phyloP scores from a whole-genome alignment of 1,140 invertebrate species.

The Aphelenchoides fujianensis region DNA sequence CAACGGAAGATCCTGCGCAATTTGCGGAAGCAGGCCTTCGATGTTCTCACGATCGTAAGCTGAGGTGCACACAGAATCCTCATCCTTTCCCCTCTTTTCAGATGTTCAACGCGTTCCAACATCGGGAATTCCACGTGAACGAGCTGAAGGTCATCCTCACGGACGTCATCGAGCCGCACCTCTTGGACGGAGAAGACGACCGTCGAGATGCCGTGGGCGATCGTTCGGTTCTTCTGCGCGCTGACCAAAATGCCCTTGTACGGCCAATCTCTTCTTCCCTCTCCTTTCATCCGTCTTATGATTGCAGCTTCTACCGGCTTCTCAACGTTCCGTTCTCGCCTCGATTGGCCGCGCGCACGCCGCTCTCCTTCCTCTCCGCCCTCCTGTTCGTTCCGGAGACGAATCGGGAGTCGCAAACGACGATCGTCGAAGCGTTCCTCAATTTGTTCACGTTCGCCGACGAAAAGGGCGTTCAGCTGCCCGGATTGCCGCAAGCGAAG shows the following conservation, averaged over 20 bases:
- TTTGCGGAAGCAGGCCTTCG: constrained; percentile 24
- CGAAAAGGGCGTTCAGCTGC: constrained; percentile 3
- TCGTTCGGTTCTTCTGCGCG: background rate
- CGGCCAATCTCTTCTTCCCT: background rate
- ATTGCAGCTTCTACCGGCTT: constrained; percentile 12
- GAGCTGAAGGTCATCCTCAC: constrained; percentile 10
- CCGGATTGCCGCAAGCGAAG: background rate
- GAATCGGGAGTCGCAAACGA: background rate
- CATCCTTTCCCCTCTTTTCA: background rate
- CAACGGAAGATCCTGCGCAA: constrained; percentile 21
- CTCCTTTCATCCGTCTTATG: background rate
- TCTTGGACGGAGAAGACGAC: background rate
- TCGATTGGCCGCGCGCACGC: background rate
- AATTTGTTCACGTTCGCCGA: constrained; percentile 3
- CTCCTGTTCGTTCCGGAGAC: background rate
- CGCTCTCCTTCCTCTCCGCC: background rate
- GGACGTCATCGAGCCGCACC: constrained; percentile 5
- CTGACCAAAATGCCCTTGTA: background rate
- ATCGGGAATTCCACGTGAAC: background rate
- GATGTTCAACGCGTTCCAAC: constrained; percentile 19
- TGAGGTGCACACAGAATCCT: background rate
- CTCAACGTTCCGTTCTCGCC: background rate
- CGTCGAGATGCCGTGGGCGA: background rate
- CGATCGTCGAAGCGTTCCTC: constrained; percentile 5
- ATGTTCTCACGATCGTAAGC: constrained; percentile 20